Evolutionary conservation across 2,797 vertebrate genomes (phyloP).

Genomic region (Sardinella longiceps): DNA sequence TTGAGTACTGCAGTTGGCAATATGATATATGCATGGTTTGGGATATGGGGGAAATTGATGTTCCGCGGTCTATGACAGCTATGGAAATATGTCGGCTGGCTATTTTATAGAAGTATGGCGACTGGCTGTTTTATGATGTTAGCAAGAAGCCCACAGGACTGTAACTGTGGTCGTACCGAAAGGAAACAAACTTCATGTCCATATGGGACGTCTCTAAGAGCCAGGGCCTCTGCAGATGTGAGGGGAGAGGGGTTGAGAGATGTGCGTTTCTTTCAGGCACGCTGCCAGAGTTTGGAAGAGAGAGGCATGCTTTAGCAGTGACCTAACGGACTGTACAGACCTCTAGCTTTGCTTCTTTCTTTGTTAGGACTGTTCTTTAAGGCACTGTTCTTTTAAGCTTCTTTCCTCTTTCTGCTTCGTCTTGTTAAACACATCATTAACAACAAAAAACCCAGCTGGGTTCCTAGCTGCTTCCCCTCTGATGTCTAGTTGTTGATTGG

Average conservation of each 20-base stretch:
- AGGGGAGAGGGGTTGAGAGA: background rate
- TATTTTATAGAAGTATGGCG: background rate
- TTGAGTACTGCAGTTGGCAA: background rate
- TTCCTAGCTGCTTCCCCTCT: background rate
- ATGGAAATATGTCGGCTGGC: constrained; percentile 15
- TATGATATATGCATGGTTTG: background rate
- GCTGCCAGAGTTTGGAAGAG: background rate
- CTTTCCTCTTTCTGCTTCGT: background rate
- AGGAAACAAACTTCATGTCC: background rate
- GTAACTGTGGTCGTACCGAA: background rate
- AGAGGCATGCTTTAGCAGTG: constrained; percentile 3
- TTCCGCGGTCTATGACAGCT: background rate
- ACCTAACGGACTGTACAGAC: background rate
- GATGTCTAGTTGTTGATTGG: background rate
- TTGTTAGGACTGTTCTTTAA: background rate
- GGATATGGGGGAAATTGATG: background rate
- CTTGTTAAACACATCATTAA: background rate
- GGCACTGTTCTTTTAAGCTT: background rate
- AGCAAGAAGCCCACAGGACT: background rate
- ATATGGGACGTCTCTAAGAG: background rate
- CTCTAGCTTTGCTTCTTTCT: background rate
- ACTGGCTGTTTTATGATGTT: background rate
- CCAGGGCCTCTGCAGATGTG: background rate
- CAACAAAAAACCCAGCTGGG: background rate
- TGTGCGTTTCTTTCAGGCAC: constrained; percentile 7